These are phyloP conservation scores for Pheosia gnoma DNA, from an alignment of 2,888 invertebrate species.

Conservation along the genomic window DNA sequence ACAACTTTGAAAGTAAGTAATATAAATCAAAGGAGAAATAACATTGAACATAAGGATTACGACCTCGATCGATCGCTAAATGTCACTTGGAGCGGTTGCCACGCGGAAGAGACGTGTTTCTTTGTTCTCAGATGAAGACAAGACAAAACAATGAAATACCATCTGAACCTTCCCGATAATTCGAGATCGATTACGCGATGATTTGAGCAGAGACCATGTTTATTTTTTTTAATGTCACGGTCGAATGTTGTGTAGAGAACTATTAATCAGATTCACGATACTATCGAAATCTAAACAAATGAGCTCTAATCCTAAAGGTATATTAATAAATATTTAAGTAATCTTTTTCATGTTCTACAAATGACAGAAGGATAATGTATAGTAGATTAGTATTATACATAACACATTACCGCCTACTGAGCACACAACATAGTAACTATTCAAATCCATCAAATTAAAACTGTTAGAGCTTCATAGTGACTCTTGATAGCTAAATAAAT, in stretches of 20 bases:
- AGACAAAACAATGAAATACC: conserved; percentile 70
- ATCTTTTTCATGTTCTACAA: too few species aligned
- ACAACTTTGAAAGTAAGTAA: conserved; percentile 36
- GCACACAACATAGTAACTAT: too few species aligned
- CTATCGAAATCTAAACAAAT: conserved; percentile 3
- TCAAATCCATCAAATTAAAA: too few species aligned
- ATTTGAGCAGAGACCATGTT: conserved; percentile 38
- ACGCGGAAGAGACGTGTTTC: conserved; percentile 71
- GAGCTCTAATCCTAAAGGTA: neutral
- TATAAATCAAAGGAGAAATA: conserved; percentile 43
- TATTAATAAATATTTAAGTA: too few species aligned
- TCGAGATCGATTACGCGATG: conserved; percentile 46
- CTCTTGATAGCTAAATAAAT: neutral
- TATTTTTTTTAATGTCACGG: conserved; percentile 42
- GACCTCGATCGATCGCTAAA: conserved; percentile 79
- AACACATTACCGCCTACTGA: too few species aligned
- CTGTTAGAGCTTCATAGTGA: too few species aligned
- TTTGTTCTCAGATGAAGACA: conserved; percentile 67
- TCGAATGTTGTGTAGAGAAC: neutral
- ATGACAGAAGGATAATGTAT: too few species aligned
- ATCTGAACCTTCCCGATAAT: conserved; percentile 59
- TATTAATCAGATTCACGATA: neutral
- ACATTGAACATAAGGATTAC: conserved; percentile 57
- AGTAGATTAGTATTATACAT: too few species aligned
- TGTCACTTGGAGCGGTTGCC: conserved; percentile 75